These are phyloP conservation scores for Calliopsis andreniformis DNA, from an alignment of 1,140 invertebrate genomes.

Conservation along the genomic window DNA sequence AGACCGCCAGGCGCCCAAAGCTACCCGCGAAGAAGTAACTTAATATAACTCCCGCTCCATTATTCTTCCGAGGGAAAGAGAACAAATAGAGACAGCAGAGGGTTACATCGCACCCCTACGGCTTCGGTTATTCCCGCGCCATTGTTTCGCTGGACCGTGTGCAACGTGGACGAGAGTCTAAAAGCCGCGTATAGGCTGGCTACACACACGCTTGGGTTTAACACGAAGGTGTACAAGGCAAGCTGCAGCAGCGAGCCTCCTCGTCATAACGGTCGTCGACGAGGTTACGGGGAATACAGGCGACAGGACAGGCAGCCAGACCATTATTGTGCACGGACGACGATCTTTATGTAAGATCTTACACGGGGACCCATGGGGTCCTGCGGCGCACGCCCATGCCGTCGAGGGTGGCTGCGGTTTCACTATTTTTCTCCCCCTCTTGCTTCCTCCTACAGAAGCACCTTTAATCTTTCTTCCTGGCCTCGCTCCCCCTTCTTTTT, in stretches of 20 bases:
- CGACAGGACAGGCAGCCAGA: slow-evolving; percentile 62
- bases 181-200: slow-evolving; percentile 46
- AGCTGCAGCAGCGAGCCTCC: slow-evolving; percentile 60
- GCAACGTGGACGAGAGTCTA: slow-evolving; percentile 43
- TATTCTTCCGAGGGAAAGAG: slow-evolving; percentile 42
- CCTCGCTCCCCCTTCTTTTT: slow-evolving; percentile 18
- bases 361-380: slow-evolving; percentile 62
- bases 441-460: slow-evolving; percentile 11
- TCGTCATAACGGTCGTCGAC: slow-evolving; percentile 72
- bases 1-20: neutral
- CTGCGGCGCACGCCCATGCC: slow-evolving; percentile 68
- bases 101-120: slow-evolving; percentile 63
- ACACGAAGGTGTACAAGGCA: slow-evolving; percentile 49
- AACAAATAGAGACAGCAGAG: slow-evolving; percentile 57
- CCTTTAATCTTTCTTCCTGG: slow-evolving; percentile 41
- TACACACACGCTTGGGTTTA: slow-evolving; percentile 42
- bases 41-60: slow-evolving; percentile 23
- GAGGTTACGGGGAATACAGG: slow-evolving; percentile 65
- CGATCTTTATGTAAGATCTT: slow-evolving; percentile 76
- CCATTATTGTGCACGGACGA: slow-evolving; percentile 66
- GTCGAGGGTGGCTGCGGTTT: slow-evolving; percentile 74
- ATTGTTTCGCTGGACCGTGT: slow-evolving; percentile 55
- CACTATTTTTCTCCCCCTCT: slow-evolving; percentile 57
- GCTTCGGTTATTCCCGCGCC: slow-evolving; percentile 52
- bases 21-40: neutral